phyloP scores from a whole-genome alignment of 2,797 vertebrate genomes.

The Podargus strigoides region DNA sequence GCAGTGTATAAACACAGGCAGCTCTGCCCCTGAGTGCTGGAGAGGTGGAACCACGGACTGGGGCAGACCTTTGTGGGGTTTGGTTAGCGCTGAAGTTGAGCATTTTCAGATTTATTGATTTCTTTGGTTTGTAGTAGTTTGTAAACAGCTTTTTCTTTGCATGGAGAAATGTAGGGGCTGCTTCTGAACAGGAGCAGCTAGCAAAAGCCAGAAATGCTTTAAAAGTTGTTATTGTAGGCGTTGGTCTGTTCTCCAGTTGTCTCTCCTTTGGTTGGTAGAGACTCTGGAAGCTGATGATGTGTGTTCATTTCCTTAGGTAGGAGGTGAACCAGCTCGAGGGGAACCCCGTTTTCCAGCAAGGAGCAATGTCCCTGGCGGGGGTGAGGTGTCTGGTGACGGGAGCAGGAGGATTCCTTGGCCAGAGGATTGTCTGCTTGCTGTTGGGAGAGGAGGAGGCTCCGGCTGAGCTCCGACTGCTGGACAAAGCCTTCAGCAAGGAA shows the following conservation, averaged over 20 bases:
- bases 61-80: neutral
- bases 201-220: neutral
- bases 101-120: neutral
- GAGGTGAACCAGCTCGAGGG: neutral
- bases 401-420: conserved; percentile 89
- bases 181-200: neutral
- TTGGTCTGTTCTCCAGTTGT: neutral
- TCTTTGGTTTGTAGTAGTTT: neutral
- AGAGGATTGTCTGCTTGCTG: conserved; percentile 80
- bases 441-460: conserved; percentile 79
- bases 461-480: conserved; percentile 84
- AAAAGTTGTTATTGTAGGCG: neutral
- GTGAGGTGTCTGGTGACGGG: conserved; percentile 89
- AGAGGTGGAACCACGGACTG: neutral
- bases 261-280: neutral
- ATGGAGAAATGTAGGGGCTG: fast-evolving
- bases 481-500: conserved; percentile 76
- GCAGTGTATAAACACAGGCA: neutral
- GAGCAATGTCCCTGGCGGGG: conserved; percentile 66
- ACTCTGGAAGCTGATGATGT: neutral
- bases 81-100: neutral
- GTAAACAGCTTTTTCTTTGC: neutral
- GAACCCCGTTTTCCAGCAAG: fast-evolving
- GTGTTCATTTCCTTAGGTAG: neutral
- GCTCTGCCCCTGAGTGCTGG: neutral